Evolutionary conservation across 2,113 vertebrate genomes (phyloP).

Genomic region (Promerops cafer): DNA sequence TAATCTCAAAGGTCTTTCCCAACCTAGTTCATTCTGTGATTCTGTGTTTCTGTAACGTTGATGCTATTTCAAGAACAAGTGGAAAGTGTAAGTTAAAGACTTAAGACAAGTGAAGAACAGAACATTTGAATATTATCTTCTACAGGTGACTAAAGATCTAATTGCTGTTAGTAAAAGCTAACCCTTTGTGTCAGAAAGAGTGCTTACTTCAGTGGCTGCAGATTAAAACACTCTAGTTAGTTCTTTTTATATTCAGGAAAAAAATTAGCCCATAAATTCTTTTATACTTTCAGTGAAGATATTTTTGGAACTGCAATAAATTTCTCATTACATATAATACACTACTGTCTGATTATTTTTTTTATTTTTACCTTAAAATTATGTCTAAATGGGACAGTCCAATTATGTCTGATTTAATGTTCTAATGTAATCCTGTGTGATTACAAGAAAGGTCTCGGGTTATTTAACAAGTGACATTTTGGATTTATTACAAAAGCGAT

Average conservation of each 20-base stretch:
- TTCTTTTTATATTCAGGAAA: background rate
- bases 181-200: background rate
- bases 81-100: background rate
- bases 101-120: background rate
- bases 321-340: constrained; percentile 23
- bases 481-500: constrained; percentile 18
- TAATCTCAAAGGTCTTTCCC: background rate
- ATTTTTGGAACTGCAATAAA: constrained; percentile 46
- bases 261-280: constrained; percentile 47
- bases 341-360: background rate
- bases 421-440: constrained; percentile 49
- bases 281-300: constrained; percentile 15
- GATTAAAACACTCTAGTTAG: constrained; percentile 37
- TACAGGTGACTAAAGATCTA: constrained; percentile 7
- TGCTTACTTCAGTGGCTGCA: constrained; percentile 5
- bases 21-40: background rate
- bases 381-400: constrained; percentile 49
- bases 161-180: constrained; percentile 28
- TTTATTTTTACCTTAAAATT: constrained; percentile 45
- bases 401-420: constrained; percentile 60
- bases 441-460: constrained; percentile 42
- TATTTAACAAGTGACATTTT: constrained; percentile 37
- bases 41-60: background rate
- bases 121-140: constrained; percentile 10
- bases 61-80: background rate